These are phyloP conservation scores for Zonitis immaculata DNA, from an alignment of 2,888 invertebrate genomes.

Conservation along the genomic window DNA sequence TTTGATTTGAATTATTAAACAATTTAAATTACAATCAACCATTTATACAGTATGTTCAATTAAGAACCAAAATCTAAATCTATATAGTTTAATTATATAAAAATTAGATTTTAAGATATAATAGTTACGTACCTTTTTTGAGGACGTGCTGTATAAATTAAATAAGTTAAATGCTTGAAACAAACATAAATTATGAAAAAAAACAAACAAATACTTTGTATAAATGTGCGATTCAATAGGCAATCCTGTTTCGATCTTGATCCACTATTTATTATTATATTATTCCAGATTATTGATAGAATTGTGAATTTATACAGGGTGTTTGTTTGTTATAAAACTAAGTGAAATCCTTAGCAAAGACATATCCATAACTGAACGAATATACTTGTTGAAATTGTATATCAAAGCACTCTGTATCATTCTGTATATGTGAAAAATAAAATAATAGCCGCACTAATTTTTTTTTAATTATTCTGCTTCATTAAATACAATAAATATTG, in stretches of 20 bases:
- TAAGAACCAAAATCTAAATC: too few species aligned
- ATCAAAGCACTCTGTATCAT: slow-evolving; percentile 23
- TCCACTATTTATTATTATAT: too few species aligned
- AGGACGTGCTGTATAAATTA: not conserved
- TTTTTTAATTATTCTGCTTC: not conserved
- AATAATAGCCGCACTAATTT: slow-evolving; percentile 17
- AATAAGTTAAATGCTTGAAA: not conserved
- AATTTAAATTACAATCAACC: not conserved
- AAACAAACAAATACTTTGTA: too few species aligned
- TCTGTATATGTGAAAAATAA: slow-evolving; percentile 18
- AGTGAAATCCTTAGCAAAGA: slow-evolving; percentile 45
- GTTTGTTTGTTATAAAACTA: slow-evolving; percentile 18
- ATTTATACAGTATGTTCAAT: too few species aligned
- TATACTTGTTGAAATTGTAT: slow-evolving; percentile 23
- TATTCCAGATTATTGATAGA: too few species aligned
- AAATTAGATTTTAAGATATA: too few species aligned
- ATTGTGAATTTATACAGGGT: not conserved
- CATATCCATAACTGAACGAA: slow-evolving; percentile 39
- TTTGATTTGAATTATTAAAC: not conserved
- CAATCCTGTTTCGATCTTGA: too few species aligned
- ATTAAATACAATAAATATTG: slow-evolving; percentile 10
- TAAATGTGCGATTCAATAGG: too few species aligned
- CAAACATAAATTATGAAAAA: not conserved
- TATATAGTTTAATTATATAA: too few species aligned
- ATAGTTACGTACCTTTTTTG: too few species aligned